Percentiles rank a stretch among this genome's conserved stretches.
These are phyloP conservation scores for Molothrus aeneus DNA, from an alignment of 2,797 vertebrate genomes.

Conservation along the genomic window DNA sequence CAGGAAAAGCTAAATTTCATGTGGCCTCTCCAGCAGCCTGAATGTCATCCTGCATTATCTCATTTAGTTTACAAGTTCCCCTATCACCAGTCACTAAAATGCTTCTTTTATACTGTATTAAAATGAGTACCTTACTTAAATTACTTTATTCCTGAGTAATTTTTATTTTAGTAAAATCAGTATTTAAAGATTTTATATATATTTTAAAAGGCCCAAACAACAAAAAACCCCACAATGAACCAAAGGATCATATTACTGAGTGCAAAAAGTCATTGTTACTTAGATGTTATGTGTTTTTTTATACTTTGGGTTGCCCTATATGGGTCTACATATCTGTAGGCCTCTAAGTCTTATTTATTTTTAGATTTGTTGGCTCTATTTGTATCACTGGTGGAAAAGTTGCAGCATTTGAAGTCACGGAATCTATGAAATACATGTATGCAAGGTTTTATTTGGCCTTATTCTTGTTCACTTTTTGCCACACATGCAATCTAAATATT, in stretches of 20 bases:
- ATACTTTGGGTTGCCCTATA: background rate
- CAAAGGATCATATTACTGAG: background rate
- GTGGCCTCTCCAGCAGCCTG: background rate
- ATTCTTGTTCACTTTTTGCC: background rate
- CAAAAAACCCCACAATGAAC: fast-evolving
- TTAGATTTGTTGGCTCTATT: background rate
- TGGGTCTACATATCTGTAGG: background rate
- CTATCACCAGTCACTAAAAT: background rate
- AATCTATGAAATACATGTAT: background rate
- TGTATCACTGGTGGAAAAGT: background rate
- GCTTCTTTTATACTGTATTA: background rate
- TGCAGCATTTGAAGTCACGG: background rate
- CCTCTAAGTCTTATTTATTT: background rate
- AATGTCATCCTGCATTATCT: background rate
- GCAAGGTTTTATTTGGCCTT: background rate
- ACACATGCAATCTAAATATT: background rate
- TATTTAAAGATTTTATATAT: background rate
- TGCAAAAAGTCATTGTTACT: background rate
- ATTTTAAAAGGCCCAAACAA: background rate
- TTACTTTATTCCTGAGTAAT: background rate
- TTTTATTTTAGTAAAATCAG: background rate
- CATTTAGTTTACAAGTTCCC: background rate
- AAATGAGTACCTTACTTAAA: background rate
- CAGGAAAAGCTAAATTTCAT: background rate
- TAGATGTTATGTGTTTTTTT: background rate